A percentile compares a stretch with the other conserved stretches of the same genome.
Conservation (phyloP, 2,888 invertebrate genomes). For the Augiades crinisus region DNA sequence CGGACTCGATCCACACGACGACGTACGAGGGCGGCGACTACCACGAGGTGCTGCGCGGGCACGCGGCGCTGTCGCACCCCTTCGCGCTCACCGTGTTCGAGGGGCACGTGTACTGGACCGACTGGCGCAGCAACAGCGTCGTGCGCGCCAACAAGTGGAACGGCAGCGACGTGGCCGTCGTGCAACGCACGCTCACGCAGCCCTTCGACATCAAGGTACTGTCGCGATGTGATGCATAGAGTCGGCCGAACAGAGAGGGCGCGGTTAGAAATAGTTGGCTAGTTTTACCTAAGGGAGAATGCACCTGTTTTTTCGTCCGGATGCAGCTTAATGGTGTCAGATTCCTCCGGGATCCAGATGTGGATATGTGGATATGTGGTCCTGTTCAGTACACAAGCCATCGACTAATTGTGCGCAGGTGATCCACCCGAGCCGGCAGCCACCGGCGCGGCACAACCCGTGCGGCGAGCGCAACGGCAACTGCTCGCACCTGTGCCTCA, state of each 20-base stretch:
- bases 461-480: slow-evolving; percentile 87
- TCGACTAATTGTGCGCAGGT: slow-evolving; percentile 43
- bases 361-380: too few species aligned
- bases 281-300: too few species aligned
- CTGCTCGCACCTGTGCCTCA: slow-evolving; percentile 91
- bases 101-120: slow-evolving; percentile 95
- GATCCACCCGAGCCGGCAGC: slow-evolving; percentile 69
- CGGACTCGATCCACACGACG: slow-evolving; percentile 93
- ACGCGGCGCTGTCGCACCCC: slow-evolving; percentile 91
- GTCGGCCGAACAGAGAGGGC: too few species aligned
- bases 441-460: slow-evolving; percentile 75
- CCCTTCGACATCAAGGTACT: slow-evolving; percentile 94
- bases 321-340: too few species aligned
- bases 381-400: background rate
- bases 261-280: too few species aligned
- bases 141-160: slow-evolving; percentile 94
- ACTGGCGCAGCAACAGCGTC: slow-evolving; percentile 94
- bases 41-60: slow-evolving; percentile 85
- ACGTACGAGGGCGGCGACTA: slow-evolving; percentile 90
- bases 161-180: slow-evolving; percentile 87
- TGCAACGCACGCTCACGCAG: slow-evolving; percentile 92
- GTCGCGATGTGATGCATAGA: too few species aligned
- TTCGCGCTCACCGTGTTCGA: slow-evolving; percentile 94
- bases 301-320: too few species aligned
- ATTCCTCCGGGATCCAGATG: too few species aligned